Base-by-base conservation (phyloP, 2,888 invertebrate species). In the Dilophus febrilis region DNA sequence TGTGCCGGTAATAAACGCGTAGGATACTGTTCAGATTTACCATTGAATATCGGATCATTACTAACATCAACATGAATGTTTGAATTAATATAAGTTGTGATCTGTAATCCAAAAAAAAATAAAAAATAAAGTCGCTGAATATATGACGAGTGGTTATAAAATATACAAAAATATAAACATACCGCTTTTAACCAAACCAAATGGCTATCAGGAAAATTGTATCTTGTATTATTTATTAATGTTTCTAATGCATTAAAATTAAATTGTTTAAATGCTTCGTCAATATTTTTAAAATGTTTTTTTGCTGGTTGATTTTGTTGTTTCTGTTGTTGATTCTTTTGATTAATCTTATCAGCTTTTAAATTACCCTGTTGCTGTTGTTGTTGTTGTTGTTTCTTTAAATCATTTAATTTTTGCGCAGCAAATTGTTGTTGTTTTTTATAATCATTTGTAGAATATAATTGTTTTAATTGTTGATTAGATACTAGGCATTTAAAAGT, bases 181-280 rank as follows among this genome's bases (percentile, higher is more conserved):
- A 83, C 66, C 53, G 77, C 77, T 53, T 79, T 77, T 19, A 84
- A 53, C 80, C 82, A 74, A 18, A 73, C 64, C 29, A 74, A 56
- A 7, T 81, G 79, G n/a, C 76, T 76, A 30, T 75, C 77, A 1
- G 77, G 75, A 56, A 75, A 82, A 42, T 72, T 67, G 3, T 66
- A 51, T 56, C 75, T 74, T 37, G 73, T 71, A 16, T 68, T 67
- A 42, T 73, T 66, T 49, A 70, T 55, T 34, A 68, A 52, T 37
- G 59, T 58, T 38, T 58, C 58, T 46, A 69, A 61, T 42, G 79
- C 79, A 11, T 68, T 64, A 7, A 65, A 55, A 45, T 74, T 70
- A 49, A 82, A 72, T 40, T 46, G 48, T 18, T 47, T 47, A 32
- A 60, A 45, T 3, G 56, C 59, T 30, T 49, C 51, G 27, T 61